A percentile compares a stretch with the other conserved stretches of the same genome.
phyloP scores from a whole-genome alignment of 2,797 vertebrate species.

The Peromyscus eremicus region DNA sequence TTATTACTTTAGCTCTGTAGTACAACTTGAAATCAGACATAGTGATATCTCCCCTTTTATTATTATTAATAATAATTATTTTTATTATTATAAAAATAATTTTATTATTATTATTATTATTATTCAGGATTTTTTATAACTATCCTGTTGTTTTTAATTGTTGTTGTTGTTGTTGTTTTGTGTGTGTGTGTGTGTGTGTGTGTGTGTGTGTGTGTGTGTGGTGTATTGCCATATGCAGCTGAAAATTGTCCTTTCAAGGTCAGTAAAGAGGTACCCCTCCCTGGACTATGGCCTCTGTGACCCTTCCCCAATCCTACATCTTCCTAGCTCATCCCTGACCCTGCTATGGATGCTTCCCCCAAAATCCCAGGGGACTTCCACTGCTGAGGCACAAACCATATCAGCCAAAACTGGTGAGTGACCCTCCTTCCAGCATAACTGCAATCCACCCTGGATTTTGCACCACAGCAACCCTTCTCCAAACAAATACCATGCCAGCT shows the following conservation, averaged over 20 bases:
- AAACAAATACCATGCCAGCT: too few species aligned
- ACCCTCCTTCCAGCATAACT: too few species aligned
- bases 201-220: too few species aligned
- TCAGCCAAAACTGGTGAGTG: background rate
- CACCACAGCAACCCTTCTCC: too few species aligned
- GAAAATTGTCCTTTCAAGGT: background rate
- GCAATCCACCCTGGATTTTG: too few species aligned
- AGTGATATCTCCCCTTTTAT: background rate
- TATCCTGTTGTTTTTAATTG: background rate
- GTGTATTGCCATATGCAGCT: background rate
- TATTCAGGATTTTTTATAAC: background rate
- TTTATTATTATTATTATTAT: too few species aligned
- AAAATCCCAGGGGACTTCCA: background rate
- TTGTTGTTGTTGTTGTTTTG: background rate
- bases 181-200: too few species aligned
- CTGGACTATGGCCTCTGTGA: too few species aligned
- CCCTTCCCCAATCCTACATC: background rate
- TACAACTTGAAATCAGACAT: background rate
- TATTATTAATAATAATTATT: too few species aligned
- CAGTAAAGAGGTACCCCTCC: background rate
- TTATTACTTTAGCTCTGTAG: background rate
- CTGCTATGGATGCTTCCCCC: background rate
- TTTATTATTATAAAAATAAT: too few species aligned
- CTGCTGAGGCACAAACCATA: background rate
- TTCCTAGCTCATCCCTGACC: background rate